Evolutionary conservation across 2,797 vertebrate species (phyloP).

Genomic region (Cossypha caffra): DNA sequence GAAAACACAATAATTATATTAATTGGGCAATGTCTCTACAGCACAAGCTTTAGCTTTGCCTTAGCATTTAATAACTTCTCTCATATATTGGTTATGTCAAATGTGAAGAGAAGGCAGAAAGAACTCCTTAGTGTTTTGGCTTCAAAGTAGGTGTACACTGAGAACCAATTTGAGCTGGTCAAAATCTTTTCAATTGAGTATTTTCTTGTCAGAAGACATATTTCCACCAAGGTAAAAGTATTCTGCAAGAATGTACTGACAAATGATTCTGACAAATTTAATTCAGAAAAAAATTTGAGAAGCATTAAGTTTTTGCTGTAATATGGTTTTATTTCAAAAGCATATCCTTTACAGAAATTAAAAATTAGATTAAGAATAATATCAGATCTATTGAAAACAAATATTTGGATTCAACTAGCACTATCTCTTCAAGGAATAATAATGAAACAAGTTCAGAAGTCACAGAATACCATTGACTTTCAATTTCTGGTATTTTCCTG

Average conservation of each 20-base stretch:
- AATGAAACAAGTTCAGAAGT: background rate
- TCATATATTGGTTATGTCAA: background rate
- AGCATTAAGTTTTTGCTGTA: background rate
- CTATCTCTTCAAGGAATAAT: background rate
- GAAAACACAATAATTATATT: slow-evolving; percentile 24
- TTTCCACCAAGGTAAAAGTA: background rate
- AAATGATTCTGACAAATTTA: background rate
- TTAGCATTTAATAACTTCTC: background rate
- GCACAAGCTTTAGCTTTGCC: background rate
- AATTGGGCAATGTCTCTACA: background rate
- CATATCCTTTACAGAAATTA: background rate
- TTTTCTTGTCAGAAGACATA: background rate
- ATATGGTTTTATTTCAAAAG: background rate
- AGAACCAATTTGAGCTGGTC: background rate
- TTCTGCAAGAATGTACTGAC: background rate
- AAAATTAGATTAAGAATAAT: background rate
- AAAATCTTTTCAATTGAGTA: background rate
- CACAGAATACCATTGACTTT: background rate
- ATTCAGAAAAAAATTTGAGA: background rate
- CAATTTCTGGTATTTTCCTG: background rate
- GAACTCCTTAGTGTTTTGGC: background rate
- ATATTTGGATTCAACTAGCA: background rate
- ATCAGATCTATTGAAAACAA: background rate
- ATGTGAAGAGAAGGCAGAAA: background rate
- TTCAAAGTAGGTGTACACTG: background rate